Conservation (phyloP, 2,113 vertebrate species). For the Zosterops japonicus region DNA sequence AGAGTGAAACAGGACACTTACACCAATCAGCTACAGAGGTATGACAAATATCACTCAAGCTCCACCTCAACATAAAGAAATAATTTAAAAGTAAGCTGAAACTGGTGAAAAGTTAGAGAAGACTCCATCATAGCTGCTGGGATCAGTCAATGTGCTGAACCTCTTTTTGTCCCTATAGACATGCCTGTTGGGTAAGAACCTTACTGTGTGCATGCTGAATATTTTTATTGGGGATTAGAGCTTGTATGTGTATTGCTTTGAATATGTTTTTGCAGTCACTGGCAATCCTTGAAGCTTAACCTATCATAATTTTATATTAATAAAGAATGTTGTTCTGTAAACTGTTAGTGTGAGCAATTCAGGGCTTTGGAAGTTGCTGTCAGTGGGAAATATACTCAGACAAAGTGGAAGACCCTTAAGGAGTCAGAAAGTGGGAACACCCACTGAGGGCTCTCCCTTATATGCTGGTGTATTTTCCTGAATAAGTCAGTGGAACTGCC, state of each 20-base stretch:
- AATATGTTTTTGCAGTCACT: background rate
- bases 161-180: background rate
- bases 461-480: background rate
- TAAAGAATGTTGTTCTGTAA: background rate
- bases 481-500: background rate
- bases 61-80: background rate
- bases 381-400: background rate
- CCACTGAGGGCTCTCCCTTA: background rate
- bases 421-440: background rate
- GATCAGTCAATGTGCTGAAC: background rate
- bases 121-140: background rate
- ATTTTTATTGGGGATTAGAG: background rate
- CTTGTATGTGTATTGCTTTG: background rate
- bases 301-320: background rate
- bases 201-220: background rate
- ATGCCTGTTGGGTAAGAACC: background rate
- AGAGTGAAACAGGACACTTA: rapidly evolving
- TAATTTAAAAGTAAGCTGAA: background rate
- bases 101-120: background rate
- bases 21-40: background rate
- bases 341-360: background rate
- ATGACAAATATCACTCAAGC: background rate
- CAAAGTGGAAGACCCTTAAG: background rate
- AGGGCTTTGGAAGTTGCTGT: background rate
- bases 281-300: background rate